Conservation (phyloP, 1,140 invertebrate genomes). For the Drosophila pseudoananassae region DNA sequence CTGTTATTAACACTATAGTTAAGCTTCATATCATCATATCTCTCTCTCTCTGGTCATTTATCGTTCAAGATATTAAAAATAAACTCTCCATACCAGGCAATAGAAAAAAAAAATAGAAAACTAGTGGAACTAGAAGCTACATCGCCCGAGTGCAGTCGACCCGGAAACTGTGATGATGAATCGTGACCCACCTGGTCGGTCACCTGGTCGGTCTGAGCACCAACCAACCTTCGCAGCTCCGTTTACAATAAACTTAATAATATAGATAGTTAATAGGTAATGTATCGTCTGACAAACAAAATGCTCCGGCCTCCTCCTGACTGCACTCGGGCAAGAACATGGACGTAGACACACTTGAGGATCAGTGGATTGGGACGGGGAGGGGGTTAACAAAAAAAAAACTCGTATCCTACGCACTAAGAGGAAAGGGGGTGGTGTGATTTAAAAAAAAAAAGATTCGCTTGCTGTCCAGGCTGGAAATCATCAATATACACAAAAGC, state of each 20-base stretch:
- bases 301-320: constrained; percentile 5
- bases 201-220: too few species aligned
- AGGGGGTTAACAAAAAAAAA: constrained; percentile 12
- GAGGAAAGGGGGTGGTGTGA: too few species aligned
- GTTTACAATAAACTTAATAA: constrained; percentile 8
- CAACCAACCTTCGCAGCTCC: constrained; percentile 16
- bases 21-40: constrained; percentile 12
- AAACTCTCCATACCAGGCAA: constrained; percentile 55
- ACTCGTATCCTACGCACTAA: neutral
- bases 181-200: neutral
- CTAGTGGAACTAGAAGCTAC: neutral
- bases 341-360: constrained; percentile 11
- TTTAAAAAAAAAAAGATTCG: neutral
- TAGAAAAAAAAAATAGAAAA: constrained; percentile 38
- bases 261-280: constrained; percentile 4
- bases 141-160: constrained; percentile 12
- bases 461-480: constrained; percentile 29
- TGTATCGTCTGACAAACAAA: constrained; percentile 12
- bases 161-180: neutral
- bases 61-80: too few species aligned
- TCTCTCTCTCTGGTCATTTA: constrained; percentile 1
- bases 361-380: neutral
- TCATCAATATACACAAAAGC: constrained; percentile 17
- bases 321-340: constrained; percentile 25
- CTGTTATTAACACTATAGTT: constrained; percentile 18